These are phyloP conservation scores for Strix uralensis DNA, from an alignment of 2,113 vertebrate genomes.

Conservation along the genomic window DNA sequence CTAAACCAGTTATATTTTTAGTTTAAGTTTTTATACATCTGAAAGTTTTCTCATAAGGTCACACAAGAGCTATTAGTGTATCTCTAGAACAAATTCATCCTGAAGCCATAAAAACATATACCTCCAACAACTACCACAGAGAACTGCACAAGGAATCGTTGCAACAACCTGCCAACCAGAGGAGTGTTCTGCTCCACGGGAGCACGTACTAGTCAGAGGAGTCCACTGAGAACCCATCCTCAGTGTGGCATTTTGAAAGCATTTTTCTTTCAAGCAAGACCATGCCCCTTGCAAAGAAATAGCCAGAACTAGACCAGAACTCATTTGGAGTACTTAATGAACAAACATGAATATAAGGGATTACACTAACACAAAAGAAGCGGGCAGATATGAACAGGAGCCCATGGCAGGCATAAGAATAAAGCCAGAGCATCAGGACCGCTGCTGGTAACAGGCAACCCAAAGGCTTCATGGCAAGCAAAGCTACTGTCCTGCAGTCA, in stretches of 20 bases:
- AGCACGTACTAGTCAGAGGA: background rate
- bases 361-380: background rate
- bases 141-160: background rate
- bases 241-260: background rate
- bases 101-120: background rate
- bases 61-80: background rate
- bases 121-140: background rate
- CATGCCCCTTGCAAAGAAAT: background rate
- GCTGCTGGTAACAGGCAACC: background rate
- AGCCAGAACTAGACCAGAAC: background rate
- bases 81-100: background rate
- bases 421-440: background rate
- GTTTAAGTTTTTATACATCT: background rate
- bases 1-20: background rate
- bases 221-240: background rate
- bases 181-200: background rate
- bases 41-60: background rate
- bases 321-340: background rate
- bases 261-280: background rate
- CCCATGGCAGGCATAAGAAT: background rate
- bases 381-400: background rate
- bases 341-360: background rate
- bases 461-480: background rate
- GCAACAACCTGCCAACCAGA: background rate
- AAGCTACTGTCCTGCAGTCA: background rate